phyloP scores from a whole-genome alignment of 2,797 vertebrate species.

The Sebastes cheni region DNA sequence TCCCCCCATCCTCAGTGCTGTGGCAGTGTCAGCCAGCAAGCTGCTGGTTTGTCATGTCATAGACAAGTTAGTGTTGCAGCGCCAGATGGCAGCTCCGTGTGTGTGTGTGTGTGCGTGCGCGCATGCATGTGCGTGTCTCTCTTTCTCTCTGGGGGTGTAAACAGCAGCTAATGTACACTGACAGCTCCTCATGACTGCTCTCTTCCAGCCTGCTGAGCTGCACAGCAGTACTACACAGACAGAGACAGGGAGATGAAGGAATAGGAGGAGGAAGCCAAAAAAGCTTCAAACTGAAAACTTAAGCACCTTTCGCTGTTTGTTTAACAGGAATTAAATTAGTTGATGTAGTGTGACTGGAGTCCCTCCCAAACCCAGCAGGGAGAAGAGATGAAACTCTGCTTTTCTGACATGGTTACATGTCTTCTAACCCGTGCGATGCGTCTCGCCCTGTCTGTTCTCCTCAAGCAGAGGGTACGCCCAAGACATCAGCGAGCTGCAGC shows the following conservation, averaged over 20 bases:
- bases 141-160: conserved; percentile 87
- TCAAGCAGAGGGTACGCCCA: conserved; percentile 92
- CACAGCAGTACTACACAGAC: conserved; percentile 75
- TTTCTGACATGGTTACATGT: conserved; percentile 19
- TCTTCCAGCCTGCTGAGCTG: conserved; percentile 85
- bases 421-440: conserved; percentile 46
- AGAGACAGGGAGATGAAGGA: conserved; percentile 78
- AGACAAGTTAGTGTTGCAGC: conserved; percentile 82
- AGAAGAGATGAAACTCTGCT: conserved; percentile 33
- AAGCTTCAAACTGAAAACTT: conserved; percentile 75
- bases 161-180: conserved; percentile 98
- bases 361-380: conserved; percentile 48
- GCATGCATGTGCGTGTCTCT: conserved; percentile 41
- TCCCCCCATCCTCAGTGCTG: conserved; percentile 71
- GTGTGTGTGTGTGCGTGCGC: conserved; percentile 39
- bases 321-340: conserved; percentile 70
- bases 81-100: conserved; percentile 79
- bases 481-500: conserved; percentile 96
- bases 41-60: conserved; percentile 85
- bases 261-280: conserved; percentile 70
- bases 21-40: conserved; percentile 83
- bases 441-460: conserved; percentile 46
- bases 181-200: conserved; percentile 97
- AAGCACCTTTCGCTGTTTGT: conserved; percentile 73
- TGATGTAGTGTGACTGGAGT: conserved; percentile 64